Evolutionary conservation across 35 echinoderm and acorn worm genomes (phyloP), one percentile per base, ranked within the genome.

Genomic region (Stichopus chloronotus): DNA sequence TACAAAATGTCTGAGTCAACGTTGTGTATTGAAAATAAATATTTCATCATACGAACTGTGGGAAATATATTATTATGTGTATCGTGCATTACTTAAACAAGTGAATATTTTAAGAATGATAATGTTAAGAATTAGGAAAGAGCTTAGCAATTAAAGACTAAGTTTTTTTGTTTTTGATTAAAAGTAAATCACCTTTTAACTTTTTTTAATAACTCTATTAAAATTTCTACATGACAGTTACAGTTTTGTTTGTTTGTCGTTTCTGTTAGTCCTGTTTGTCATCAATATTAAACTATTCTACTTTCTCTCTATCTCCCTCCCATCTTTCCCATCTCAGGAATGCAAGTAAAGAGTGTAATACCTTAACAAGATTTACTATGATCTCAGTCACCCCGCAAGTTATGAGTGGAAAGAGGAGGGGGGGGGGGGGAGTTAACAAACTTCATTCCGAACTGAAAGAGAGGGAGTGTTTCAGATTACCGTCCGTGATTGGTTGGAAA

Each of bases 401-500:
- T 89, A 63, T 52, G 30, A 43, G 30, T 43, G 30, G 30, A 43
- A 43, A 3, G 30, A 43, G 30, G 30, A 43, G 30, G 30, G 30
- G 16, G n/a, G n/a, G n/a, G n/a, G 86, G 86, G 16, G 87, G 87
- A 7, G 55, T 72, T 61, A 52, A 52, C 14, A 82, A 82, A 6
- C 55, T 94, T 60, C 68, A 90, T 24, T 9, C 57, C 11, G 87
- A 77, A 63, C 76, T 79, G 53, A 53, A 90, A 95, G 19, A 16
- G 58, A 89, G 43, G 43, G 65, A 58, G 13, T 65, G 14, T 52
- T 69, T 52, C 87, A 55, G 52, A 12, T 89, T 53, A 69, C 14
- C 19, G 13, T 89, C 23, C 25, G 30, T 24, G 87, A 89, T 22
- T 94, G 95, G 92, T 81, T 96, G 59, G 21, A 96, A 78, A 88